Percentiles rank a stretch among this genome's conserved stretches.
Evolutionary conservation across 1,140 invertebrate genomes (phyloP).

Genomic region (Anthonomus grandis): DNA sequence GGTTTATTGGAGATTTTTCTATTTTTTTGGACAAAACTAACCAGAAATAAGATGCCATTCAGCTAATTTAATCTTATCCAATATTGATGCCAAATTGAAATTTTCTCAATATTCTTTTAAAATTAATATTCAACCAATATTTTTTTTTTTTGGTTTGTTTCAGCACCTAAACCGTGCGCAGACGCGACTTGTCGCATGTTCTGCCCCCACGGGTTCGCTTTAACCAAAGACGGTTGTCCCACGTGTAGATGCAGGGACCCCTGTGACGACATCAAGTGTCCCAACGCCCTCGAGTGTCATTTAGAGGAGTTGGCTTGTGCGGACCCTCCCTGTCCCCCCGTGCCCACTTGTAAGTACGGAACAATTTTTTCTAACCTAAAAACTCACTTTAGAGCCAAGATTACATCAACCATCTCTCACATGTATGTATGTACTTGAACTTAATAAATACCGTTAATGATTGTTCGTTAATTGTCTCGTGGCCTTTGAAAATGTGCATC

Average conservation of each 20-base stretch:
- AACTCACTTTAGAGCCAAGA: too few relatives aligned
- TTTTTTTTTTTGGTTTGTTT: constrained; percentile 23
- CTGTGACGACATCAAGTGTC: constrained; percentile 71
- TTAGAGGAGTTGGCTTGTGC: constrained; percentile 74
- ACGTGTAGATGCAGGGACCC: constrained; percentile 78
- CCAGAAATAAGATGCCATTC: too few relatives aligned
- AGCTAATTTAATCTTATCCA: too few relatives aligned
- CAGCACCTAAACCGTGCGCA: constrained; percentile 63
- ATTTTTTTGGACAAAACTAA: too few relatives aligned
- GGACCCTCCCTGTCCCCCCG: constrained; percentile 73
- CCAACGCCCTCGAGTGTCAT: constrained; percentile 69
- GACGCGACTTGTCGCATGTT: constrained; percentile 83
- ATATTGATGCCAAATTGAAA: too few relatives aligned
- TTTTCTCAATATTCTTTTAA: too few relatives aligned
- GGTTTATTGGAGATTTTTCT: too few relatives aligned
- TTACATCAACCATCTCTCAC: neutral
- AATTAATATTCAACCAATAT: constrained; percentile 2
- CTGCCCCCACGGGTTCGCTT: constrained; percentile 77
- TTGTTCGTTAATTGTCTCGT: too few relatives aligned
- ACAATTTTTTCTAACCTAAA: neutral
- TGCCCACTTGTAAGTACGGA: constrained; percentile 71
- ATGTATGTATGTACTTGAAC: neutral
- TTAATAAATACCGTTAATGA: too few relatives aligned
- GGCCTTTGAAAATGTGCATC: too few relatives aligned
- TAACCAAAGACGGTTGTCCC: constrained; percentile 69